These are phyloP conservation scores for Samia ricini DNA, from an alignment of 1,140 invertebrate species.

Conservation along the genomic window DNA sequence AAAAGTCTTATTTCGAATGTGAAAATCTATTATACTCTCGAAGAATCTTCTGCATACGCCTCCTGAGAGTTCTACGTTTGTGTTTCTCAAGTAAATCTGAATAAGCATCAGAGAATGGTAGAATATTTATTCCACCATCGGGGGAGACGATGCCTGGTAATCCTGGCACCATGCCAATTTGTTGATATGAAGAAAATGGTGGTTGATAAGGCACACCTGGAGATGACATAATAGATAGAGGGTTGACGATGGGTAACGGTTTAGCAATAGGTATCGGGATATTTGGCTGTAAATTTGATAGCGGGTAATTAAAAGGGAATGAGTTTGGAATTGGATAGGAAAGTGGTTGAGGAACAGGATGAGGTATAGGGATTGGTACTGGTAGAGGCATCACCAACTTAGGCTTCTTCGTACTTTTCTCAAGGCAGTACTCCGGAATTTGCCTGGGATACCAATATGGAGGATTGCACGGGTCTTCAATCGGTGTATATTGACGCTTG, in stretches of 20 bases:
- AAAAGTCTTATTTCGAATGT: background rate
- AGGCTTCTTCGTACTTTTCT: conserved; percentile 7
- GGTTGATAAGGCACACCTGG: conserved; percentile 14
- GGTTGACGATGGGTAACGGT: conserved; percentile 30
- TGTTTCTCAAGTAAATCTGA: conserved; percentile 56
- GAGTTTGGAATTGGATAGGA: conserved; percentile 9
- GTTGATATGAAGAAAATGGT: conserved; percentile 9
- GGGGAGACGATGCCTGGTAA: conserved; percentile 49
- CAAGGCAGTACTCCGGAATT: conserved; percentile 51
- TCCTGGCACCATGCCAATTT: conserved; percentile 51
- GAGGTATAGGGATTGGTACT: conserved; percentile 14
- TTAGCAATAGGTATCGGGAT: conserved; percentile 13
- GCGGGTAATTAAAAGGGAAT: conserved; percentile 23
- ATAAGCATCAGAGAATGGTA: conserved; percentile 64
- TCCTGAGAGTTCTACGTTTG: conserved; percentile 52
- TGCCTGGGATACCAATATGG: conserved; percentile 57
- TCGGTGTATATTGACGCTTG: background rate
- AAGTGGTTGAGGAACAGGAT: conserved; percentile 13
- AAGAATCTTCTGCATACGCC: conserved; percentile 36
- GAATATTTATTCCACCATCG: conserved; percentile 59
- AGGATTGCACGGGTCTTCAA: conserved; percentile 49
- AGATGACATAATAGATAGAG: conserved; percentile 28
- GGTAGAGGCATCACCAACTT: conserved; percentile 14
- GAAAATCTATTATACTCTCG: conserved; percentile 29
- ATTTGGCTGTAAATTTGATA: conserved; percentile 10